phyloP scores from a whole-genome alignment of 2,113 vertebrate species.

The Peucedramus taeniatus region DNA sequence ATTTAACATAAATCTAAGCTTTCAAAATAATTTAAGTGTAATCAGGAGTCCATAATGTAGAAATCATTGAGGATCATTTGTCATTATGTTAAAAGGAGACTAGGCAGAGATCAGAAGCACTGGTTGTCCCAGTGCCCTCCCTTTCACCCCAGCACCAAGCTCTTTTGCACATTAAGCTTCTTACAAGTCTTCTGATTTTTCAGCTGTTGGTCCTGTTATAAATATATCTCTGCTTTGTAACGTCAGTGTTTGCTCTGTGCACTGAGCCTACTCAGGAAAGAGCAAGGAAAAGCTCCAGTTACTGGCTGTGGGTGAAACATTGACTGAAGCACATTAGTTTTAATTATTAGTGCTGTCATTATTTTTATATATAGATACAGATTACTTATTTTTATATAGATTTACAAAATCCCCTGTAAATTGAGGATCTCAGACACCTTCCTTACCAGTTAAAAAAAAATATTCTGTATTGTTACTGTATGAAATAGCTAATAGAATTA shows the following conservation, averaged over 20 bases:
- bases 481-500: background rate
- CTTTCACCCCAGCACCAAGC: conserved; percentile 47
- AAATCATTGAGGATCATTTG: conserved; percentile 24
- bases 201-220: conserved; percentile 8
- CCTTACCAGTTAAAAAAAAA: background rate
- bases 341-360: background rate
- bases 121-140: conserved; percentile 47
- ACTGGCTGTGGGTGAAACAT: background rate
- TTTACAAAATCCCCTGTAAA: background rate
- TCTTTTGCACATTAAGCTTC: conserved; percentile 50
- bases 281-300: background rate
- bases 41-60: background rate
- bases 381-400: background rate
- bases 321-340: background rate
- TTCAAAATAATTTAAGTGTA: conserved; percentile 37
- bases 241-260: fast-evolving
- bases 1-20: conserved; percentile 21
- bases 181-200: conserved; percentile 39
- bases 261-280: background rate
- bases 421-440: background rate
- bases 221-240: conserved; percentile 5
- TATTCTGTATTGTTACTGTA: background rate
- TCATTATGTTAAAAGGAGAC: background rate
- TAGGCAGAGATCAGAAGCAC: background rate
- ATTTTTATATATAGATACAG: background rate